phyloP scores from a whole-genome alignment of 2,888 invertebrate genomes.

The Terebella lapidaria region DNA sequence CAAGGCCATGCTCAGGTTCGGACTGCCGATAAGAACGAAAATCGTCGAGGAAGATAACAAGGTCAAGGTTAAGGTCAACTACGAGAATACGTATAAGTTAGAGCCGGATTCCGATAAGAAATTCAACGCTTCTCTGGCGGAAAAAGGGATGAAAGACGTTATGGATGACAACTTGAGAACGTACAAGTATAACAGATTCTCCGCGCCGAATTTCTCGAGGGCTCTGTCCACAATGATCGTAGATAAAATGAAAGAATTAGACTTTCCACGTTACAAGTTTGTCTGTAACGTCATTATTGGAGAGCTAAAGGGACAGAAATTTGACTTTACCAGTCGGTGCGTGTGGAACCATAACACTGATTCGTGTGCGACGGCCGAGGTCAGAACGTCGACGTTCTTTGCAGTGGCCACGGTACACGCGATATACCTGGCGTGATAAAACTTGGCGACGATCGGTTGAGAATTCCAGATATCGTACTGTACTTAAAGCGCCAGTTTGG shows the following conservation, averaged over 20 bases:
- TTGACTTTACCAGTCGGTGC: slow-evolving; percentile 14
- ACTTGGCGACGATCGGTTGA: too few species aligned
- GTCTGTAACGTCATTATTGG: slow-evolving; percentile 12
- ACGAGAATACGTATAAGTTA: not conserved
- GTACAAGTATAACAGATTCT: slow-evolving; percentile 30
- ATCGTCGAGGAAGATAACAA: not conserved
- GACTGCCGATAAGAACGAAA: not conserved
- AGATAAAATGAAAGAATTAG: slow-evolving; percentile 8
- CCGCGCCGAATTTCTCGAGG: slow-evolving; percentile 36
- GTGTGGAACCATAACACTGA: slow-evolving; percentile 15
- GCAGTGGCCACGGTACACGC: slow-evolving; percentile 15
- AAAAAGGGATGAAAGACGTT: not conserved
- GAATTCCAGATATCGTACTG: too few species aligned
- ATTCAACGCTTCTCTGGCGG: not conserved
- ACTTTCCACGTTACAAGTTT: slow-evolving; percentile 16
- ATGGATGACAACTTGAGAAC: not conserved
- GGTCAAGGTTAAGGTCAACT: not conserved
- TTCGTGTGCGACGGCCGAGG: slow-evolving; percentile 7
- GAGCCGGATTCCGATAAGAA: not conserved
- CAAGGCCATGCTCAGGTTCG: slow-evolving; percentile 2
- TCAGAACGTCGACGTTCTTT: slow-evolving; percentile 7
- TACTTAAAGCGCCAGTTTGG: too few species aligned
- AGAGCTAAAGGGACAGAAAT: slow-evolving; percentile 4
- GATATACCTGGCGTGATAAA: slow-evolving; percentile 25
- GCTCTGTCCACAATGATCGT: slow-evolving; percentile 18